These are phyloP conservation scores for Halocynthia aurantium DNA, from an alignment of 23 tunicate species.

Conservation along the genomic window DNA sequence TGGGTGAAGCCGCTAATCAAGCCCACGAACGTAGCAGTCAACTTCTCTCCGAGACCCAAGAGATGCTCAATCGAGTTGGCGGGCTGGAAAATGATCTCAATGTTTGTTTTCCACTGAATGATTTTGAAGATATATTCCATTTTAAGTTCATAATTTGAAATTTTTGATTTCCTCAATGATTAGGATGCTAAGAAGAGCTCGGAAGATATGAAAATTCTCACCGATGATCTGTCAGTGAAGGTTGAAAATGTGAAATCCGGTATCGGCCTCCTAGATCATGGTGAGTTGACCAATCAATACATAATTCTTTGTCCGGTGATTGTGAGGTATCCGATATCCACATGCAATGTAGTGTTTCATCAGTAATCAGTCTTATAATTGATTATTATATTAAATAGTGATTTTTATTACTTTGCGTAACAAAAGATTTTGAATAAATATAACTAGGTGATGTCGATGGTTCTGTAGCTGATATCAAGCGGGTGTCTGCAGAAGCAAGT, in stretches of 20 bases:
- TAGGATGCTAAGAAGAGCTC: slow-evolving; percentile 8
- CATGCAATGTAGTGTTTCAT: not conserved
- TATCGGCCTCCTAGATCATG: not conserved
- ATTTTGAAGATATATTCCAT: not conserved
- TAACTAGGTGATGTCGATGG: slow-evolving; percentile 25
- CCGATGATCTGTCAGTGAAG: not conserved
- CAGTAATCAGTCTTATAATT: not conserved
- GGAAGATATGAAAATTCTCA: not conserved
- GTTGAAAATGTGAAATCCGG: not conserved
- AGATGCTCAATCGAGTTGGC: not conserved
- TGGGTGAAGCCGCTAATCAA: slow-evolving; percentile 5
- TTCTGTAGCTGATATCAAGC: not conserved
- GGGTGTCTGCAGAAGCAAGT: slow-evolving; percentile 5
- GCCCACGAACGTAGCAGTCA: not conserved
- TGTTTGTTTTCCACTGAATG: not conserved
- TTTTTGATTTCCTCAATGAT: not conserved
- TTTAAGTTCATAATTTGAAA: not conserved
- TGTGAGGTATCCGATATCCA: no score
- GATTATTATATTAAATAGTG: not conserved
- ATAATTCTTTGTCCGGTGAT: no score
- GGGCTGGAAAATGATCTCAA: slow-evolving; percentile 9
- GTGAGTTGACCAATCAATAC: not conserved
- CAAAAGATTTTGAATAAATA: not conserved
- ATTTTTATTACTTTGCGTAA: not conserved
- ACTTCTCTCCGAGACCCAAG: slow-evolving; percentile 5